These are phyloP conservation scores for Rhinolophus sinicus DNA, from an alignment of 2,113 vertebrate genomes.

Conservation along the genomic window DNA sequence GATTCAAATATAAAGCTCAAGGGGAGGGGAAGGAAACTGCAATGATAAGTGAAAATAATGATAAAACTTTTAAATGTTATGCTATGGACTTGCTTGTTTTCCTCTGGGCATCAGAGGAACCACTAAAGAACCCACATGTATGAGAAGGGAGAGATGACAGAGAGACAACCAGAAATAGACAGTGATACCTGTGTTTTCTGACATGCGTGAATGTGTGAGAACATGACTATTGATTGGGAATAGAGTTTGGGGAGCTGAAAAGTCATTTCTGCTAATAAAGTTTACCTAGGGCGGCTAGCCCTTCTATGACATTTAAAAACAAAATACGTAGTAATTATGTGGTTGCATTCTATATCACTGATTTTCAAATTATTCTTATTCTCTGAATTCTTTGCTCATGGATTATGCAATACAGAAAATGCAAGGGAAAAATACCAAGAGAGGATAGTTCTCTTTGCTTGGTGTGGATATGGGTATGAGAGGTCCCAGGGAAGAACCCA, in stretches of 20 bases:
- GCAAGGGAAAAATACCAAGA: not conserved
- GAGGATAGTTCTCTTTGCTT: not conserved
- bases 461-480: not conserved
- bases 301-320: not conserved
- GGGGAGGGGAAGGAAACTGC: not conserved
- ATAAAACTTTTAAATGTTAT: not conserved
- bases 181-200: not conserved
- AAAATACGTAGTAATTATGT: not conserved
- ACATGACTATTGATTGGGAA: not conserved
- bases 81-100: not conserved
- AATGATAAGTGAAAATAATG: not conserved
- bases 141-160: not conserved
- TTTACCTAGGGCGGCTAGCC: not conserved
- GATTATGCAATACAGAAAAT: not conserved
- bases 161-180: not conserved
- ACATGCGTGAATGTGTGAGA: not conserved
- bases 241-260: not conserved
- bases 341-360: not conserved
- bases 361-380: constrained; percentile 23
- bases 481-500: not conserved
- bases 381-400: not conserved
- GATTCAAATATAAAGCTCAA: not conserved
- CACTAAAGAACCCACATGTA: not conserved
- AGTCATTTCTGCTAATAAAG: not conserved
- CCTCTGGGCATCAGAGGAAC: not conserved